phyloP scores from a whole-genome alignment of 2,888 invertebrate genomes.

The Creontiades dilutus region DNA sequence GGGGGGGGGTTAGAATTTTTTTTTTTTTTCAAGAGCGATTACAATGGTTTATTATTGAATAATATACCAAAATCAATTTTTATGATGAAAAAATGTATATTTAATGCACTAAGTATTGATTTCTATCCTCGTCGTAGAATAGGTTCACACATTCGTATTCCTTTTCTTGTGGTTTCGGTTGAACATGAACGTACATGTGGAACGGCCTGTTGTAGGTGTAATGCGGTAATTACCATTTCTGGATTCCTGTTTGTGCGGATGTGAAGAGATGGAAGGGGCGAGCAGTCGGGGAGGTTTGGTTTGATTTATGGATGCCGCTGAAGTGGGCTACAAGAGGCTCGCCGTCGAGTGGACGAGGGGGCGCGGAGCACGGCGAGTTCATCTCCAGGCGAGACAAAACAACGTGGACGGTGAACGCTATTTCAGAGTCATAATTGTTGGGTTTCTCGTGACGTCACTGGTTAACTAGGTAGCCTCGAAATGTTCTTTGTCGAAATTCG shows the following conservation, averaged over 20 bases:
- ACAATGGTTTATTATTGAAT: too few species aligned
- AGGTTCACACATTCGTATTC: background rate
- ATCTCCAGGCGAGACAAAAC: background rate
- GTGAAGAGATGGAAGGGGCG: background rate
- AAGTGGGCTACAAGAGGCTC: slow-evolving; percentile 28
- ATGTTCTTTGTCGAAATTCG: too few species aligned
- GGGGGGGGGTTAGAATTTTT: too few species aligned
- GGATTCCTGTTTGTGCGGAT: background rate
- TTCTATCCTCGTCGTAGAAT: too few species aligned
- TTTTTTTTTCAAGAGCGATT: too few species aligned
- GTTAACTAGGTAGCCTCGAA: too few species aligned
- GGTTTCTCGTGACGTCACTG: too few species aligned
- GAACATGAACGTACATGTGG: background rate
- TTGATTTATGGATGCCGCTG: slow-evolving; percentile 46
- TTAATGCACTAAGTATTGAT: too few species aligned
- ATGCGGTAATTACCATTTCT: slow-evolving; percentile 7
- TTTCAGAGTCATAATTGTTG: too few species aligned
- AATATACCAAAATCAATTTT: too few species aligned
- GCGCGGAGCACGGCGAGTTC: background rate
- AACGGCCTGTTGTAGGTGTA: background rate
- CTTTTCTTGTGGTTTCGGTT: background rate
- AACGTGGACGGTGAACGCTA: background rate
- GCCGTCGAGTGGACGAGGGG: background rate
- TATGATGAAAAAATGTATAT: too few species aligned
- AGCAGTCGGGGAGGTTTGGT: background rate